A percentile compares a stretch with the other conserved stretches of the same genome.
Evolutionary conservation across 2,797 vertebrate species (phyloP).

Genomic region (Syncerus caffer): DNA sequence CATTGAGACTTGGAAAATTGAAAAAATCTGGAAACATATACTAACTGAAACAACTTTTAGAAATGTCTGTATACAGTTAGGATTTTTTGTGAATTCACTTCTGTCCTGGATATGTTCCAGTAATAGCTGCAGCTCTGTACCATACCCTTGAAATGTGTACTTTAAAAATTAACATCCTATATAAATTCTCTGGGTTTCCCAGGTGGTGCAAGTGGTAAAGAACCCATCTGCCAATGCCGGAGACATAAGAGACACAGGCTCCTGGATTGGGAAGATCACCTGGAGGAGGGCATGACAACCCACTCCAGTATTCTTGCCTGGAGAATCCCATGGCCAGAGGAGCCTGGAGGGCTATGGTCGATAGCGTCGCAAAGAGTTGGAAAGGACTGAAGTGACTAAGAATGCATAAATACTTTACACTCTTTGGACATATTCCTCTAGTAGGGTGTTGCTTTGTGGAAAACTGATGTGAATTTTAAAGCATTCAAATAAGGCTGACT

Average conservation of each 20-base stretch:
- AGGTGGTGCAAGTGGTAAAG: background rate
- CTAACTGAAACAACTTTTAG: constrained; percentile 2
- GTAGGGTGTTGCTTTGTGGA: background rate
- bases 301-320: background rate
- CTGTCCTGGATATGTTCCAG: background rate
- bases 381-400: background rate
- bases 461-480: background rate
- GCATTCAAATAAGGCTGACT: background rate
- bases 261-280: background rate
- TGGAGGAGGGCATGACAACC: background rate
- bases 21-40: background rate
- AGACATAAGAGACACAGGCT: background rate
- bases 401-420: background rate
- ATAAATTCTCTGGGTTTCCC: background rate
- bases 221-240: background rate
- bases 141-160: background rate
- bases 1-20: constrained; percentile 19
- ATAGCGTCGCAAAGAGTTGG: background rate
- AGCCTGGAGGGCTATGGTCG: background rate
- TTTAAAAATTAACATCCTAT: background rate
- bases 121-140: background rate
- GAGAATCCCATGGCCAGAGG: background rate
- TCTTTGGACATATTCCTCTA: background rate
- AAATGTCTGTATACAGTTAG: background rate
- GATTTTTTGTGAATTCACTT: background rate